Conservation (phyloP, 2,797 vertebrate genomes). For the Poecilia velifera region DNA sequence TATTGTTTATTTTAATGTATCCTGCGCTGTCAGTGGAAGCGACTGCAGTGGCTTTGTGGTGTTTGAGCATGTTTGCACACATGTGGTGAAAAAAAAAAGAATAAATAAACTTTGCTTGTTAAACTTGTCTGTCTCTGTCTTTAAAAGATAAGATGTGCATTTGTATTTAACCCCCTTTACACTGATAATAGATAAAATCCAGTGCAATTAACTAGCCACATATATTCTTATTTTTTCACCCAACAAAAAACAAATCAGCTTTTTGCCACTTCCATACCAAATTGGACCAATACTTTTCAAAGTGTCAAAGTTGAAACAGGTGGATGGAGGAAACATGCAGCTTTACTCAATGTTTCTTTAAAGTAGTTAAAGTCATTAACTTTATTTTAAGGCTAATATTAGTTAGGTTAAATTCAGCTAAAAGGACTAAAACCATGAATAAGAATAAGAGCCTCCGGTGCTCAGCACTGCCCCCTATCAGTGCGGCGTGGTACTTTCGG, state of each 20-base stretch:
- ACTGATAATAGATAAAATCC: not conserved
- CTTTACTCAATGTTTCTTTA: not conserved
- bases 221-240: too few species aligned
- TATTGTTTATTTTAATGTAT: slow-evolving; percentile 72
- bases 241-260: too few species aligned
- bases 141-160: not conserved
- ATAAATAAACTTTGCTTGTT: slow-evolving; percentile 75
- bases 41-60: slow-evolving; percentile 73
- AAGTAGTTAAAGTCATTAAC: not conserved
- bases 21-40: slow-evolving; percentile 57
- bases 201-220: not conserved
- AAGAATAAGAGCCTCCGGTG: too few species aligned
- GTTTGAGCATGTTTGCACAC: slow-evolving; percentile 80
- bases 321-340: not conserved
- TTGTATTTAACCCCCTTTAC: not conserved
- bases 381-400: not conserved
- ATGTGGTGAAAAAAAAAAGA: slow-evolving; percentile 64
- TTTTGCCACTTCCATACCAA: too few species aligned
- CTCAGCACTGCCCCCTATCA: too few species aligned
- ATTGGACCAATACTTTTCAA: too few species aligned
- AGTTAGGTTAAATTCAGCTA: not conserved
- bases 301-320: not conserved
- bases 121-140: slow-evolving; percentile 29
- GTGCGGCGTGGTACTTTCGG: too few species aligned
- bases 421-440: not conserved